Conservation (phyloP, 2,888 invertebrate species). For the Dorcus parallelipipedus region DNA sequence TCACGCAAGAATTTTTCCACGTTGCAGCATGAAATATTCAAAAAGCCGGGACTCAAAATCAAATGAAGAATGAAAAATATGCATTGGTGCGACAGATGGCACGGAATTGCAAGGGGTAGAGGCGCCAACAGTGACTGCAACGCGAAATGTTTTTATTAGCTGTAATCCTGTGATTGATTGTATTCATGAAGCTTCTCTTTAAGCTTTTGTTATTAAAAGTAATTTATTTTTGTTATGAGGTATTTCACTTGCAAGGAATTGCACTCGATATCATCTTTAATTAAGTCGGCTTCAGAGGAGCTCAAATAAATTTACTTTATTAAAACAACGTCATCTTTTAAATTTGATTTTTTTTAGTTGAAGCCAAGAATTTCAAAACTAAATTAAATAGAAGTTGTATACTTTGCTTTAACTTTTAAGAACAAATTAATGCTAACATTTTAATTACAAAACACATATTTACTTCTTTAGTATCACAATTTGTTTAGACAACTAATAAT, state of each 20-base stretch:
- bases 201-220: constrained; percentile 27
- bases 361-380: no score
- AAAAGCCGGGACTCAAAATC: constrained; percentile 29
- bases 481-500: no score
- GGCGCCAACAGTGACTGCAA: constrained; percentile 42
- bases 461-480: no score
- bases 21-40: constrained; percentile 16
- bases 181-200: constrained; percentile 37
- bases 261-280: not conserved
- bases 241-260: constrained; percentile 7
- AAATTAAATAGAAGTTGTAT: no score
- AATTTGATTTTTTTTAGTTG: no score
- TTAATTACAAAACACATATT: no score
- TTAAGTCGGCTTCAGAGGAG: not conserved
- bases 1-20: constrained; percentile 6
- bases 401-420: no score
- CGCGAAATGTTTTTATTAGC: constrained; percentile 51
- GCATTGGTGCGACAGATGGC: constrained; percentile 44
- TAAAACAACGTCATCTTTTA: no score
- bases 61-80: constrained; percentile 49
- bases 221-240: constrained; percentile 23
- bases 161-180: constrained; percentile 52
- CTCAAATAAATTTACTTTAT: no score
- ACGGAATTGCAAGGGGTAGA: constrained; percentile 43
- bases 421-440: no score